Evolutionary conservation across 2,888 invertebrate genomes (phyloP).

Genomic region (Molorchus minor): DNA sequence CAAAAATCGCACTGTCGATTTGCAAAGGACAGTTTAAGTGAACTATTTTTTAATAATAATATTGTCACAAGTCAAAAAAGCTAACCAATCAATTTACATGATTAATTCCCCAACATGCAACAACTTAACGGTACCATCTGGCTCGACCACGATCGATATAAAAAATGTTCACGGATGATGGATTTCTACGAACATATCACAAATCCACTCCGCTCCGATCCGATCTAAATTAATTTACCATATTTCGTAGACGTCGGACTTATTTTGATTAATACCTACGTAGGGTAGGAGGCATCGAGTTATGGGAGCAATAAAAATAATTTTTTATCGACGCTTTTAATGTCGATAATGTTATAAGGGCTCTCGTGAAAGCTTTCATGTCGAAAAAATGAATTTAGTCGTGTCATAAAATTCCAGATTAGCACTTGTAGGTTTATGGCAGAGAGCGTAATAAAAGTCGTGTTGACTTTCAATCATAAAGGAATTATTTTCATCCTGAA

Average conservation of each 20-base stretch:
- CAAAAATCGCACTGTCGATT: too few relatives aligned
- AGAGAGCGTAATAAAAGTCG: conserved; percentile 7
- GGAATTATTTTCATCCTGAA: conserved; percentile 10
- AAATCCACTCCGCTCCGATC: not conserved
- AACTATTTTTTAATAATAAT: too few relatives aligned
- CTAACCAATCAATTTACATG: too few relatives aligned
- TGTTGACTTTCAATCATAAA: conserved; percentile 12
- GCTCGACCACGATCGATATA: not conserved
- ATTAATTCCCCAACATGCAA: not conserved
- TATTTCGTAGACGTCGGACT: not conserved
- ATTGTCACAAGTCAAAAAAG: too few relatives aligned
- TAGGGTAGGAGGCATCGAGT: not conserved
- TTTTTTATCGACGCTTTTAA: conserved; percentile 5
- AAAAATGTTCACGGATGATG: not conserved
- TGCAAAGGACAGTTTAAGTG: too few relatives aligned
- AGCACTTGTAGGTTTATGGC: conserved; percentile 9
- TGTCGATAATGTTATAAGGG: conserved; percentile 3
- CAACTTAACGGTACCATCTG: not conserved
- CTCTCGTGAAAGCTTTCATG: conserved; percentile 3
- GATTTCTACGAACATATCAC: not conserved
- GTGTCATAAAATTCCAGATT: conserved; percentile 6
- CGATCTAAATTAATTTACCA: not conserved
- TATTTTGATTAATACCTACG: conserved; percentile 1
- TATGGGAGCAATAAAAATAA: conserved; percentile 1
- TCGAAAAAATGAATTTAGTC: not conserved